These are phyloP conservation scores for Oreochromis aureus DNA, from an alignment of 2,113 vertebrate species.

Conservation along the genomic window DNA sequence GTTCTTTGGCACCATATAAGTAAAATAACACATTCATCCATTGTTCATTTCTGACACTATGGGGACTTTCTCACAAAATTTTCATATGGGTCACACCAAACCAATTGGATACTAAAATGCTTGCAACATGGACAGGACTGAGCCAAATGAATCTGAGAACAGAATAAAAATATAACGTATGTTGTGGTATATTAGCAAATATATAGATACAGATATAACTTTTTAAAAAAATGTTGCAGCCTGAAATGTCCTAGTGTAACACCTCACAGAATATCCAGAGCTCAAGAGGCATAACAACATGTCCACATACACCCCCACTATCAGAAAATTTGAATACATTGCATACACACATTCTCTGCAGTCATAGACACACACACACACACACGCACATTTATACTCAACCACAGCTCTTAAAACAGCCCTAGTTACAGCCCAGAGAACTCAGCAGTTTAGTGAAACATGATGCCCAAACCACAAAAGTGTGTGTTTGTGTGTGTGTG, in stretches of 20 bases:
- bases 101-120: background rate
- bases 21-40: background rate
- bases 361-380: background rate
- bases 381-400: constrained; percentile 23
- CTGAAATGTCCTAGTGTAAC: background rate
- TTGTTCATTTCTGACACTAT: background rate
- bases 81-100: background rate
- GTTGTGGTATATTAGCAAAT: background rate
- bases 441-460: constrained; percentile 67
- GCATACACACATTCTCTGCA: background rate
- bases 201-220: background rate
- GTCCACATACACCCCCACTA: background rate
- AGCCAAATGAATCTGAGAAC: background rate
- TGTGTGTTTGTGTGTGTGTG: constrained; percentile 30
- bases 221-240: background rate
- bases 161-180: background rate
- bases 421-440: constrained; percentile 45
- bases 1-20: background rate
- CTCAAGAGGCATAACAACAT: background rate
- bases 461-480: constrained; percentile 54
- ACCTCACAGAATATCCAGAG: background rate
- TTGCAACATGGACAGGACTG: background rate
- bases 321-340: constrained; percentile 10
- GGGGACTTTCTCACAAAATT: background rate
- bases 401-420: constrained; percentile 55